These are phyloP conservation scores for Tinea pellionella DNA, from an alignment of 2,888 invertebrate genomes.

Conservation along the genomic window DNA sequence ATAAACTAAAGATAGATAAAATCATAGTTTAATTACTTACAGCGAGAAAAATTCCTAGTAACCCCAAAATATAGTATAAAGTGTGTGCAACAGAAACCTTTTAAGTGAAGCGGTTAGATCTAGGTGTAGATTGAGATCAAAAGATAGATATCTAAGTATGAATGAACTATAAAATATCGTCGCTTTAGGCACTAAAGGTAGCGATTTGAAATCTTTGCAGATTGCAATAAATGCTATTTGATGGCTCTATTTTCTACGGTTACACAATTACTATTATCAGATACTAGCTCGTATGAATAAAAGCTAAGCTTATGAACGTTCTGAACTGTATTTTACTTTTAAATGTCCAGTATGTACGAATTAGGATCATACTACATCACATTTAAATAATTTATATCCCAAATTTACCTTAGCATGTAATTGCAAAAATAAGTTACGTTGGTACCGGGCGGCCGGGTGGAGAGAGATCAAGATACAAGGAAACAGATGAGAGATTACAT, in stretches of 20 bases:
- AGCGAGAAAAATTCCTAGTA: background rate
- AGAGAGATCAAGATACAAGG: too few relatives aligned
- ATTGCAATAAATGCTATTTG: slow-evolving; percentile 2
- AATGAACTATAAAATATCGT: slow-evolving; percentile 10
- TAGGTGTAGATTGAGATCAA: slow-evolving; percentile 7
- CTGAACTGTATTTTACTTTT: too few relatives aligned
- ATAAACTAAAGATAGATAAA: background rate
- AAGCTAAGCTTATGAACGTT: background rate
- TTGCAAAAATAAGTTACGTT: too few relatives aligned
- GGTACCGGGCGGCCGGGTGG: too few relatives aligned
- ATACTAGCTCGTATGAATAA: background rate
- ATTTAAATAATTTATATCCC: too few relatives aligned
- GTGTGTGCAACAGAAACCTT: background rate
- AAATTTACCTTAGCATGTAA: too few relatives aligned
- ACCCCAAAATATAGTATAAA: background rate
- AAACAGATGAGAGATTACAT: too few relatives aligned
- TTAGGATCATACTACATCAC: too few relatives aligned
- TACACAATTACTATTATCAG: slow-evolving; percentile 1
- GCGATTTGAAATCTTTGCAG: background rate
- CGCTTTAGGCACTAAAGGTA: slow-evolving; percentile 9
- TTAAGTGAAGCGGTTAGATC: slow-evolving; percentile 11
- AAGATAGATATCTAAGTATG: slow-evolving; percentile 9
- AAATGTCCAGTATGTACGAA: too few relatives aligned
- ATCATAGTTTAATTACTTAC: background rate
- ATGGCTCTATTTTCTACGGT: slow-evolving; percentile 7